Conservation (phyloP, 2,113 vertebrate genomes). For the Cyprichromis sp. region DNA sequence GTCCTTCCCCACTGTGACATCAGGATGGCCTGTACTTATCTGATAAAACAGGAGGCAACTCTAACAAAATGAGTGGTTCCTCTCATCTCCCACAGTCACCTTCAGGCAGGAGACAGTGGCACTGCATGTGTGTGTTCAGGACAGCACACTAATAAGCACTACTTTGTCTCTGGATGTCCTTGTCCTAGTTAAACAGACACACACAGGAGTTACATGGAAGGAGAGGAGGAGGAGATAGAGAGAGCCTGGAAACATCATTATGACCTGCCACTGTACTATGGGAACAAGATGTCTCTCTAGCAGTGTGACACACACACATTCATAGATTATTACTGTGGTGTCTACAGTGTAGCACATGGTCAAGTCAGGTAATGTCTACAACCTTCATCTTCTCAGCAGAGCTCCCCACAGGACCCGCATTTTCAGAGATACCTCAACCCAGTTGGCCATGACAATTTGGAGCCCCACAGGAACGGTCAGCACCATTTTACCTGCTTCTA, state of each 20-base stretch:
- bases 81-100: constrained; percentile 44
- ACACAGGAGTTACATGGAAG: background rate
- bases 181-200: constrained; percentile 51
- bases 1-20: constrained; percentile 12
- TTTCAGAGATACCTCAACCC: background rate
- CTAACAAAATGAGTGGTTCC: constrained; percentile 33
- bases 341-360: background rate
- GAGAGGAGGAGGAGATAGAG: background rate
- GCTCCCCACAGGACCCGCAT: background rate
- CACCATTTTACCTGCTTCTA: background rate
- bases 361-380: background rate
- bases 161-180: constrained; percentile 51
- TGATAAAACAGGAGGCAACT: constrained; percentile 40
- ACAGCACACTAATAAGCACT: constrained; percentile 40
- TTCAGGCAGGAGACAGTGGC: background rate
- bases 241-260: constrained; percentile 13
- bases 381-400: background rate
- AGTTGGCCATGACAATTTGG: background rate
- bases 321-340: background rate
- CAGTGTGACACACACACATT: background rate
- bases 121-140: background rate
- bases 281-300: constrained; percentile 37
- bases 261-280: constrained; percentile 5
- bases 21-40: constrained; percentile 27
- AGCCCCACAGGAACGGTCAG: background rate